A percentile compares a stretch with the other conserved stretches of the same genome.
phyloP scores from a whole-genome alignment of 2,797 vertebrate species.

The Peromyscus eremicus region DNA sequence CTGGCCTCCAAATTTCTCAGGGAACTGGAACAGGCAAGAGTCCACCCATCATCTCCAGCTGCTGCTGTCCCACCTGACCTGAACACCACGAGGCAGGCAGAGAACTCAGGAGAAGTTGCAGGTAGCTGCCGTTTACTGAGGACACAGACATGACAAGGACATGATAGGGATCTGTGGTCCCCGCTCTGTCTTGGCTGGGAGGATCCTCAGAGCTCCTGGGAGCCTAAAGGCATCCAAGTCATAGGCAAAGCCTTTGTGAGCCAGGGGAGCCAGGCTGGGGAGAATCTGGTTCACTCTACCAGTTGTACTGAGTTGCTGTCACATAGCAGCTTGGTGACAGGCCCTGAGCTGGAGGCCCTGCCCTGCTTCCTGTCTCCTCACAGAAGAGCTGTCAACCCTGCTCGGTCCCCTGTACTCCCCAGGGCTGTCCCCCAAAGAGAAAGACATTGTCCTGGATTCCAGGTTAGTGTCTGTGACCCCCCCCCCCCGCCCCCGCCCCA shows the following conservation, averaged over 20 bases:
- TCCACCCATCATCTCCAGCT: not conserved
- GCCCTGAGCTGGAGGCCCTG: not conserved
- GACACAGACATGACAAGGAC: not conserved
- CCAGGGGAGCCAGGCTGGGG: not conserved
- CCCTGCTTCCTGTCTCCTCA: not conserved
- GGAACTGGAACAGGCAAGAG: constrained; percentile 61
- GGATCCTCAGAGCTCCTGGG: constrained; percentile 3
- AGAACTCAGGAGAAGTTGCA: constrained; percentile 68
- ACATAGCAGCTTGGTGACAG: not conserved
- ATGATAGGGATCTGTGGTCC: constrained; percentile 42
- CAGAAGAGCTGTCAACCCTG: not conserved
- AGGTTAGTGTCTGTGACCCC: not conserved
- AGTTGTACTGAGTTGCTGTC: not conserved
- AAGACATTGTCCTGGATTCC: not conserved
- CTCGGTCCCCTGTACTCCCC: too few species aligned
- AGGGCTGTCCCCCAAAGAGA: not conserved
- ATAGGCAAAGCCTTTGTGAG: not conserved
- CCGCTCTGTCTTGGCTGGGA: constrained; percentile 15
- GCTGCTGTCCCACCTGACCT: constrained; percentile 52
- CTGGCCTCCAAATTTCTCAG: constrained; percentile 48
- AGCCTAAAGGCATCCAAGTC: not conserved
- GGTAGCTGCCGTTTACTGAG: constrained; percentile 42
- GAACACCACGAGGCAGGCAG: constrained; percentile 62
- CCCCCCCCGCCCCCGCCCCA: too few species aligned
- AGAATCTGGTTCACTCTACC: not conserved